A percentile compares a stretch with the other conserved stretches of the same genome.
These are phyloP conservation scores for Erinaceus europaeus DNA, from an alignment of 2,113 vertebrate genomes.

Conservation along the genomic window DNA sequence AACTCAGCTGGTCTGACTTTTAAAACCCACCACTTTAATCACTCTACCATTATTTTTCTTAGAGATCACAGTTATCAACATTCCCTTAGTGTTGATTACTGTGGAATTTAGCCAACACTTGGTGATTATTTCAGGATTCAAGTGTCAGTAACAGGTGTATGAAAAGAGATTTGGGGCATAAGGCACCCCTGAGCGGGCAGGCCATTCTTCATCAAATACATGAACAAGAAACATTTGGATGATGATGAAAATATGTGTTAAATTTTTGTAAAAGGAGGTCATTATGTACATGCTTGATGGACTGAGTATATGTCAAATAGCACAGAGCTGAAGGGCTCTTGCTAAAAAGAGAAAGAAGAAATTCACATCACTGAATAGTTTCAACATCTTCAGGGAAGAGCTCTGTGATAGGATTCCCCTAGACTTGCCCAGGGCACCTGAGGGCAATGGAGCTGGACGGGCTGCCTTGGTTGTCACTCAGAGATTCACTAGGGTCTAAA, in stretches of 20 bases:
- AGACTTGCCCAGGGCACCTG: not conserved
- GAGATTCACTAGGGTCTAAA: conserved; percentile 11
- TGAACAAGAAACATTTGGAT: not conserved
- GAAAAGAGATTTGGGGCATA: not conserved
- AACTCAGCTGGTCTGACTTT: not conserved
- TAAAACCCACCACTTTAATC: not conserved
- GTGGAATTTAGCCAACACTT: not conserved
- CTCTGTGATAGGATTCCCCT: not conserved
- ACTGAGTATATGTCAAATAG: not conserved
- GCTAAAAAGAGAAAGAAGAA: not conserved
- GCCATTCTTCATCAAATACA: not conserved
- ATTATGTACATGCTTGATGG: not conserved
- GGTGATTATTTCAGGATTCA: not conserved
- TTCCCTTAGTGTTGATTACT: not conserved
- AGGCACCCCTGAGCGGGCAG: not conserved
- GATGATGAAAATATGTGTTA: not conserved
- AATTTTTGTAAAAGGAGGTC: not conserved
- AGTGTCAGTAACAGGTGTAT: not conserved
- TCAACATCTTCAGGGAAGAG: not conserved
- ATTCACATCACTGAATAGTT: not conserved
- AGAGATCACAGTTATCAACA: not conserved
- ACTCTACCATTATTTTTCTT: not conserved
- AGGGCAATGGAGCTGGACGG: not conserved
- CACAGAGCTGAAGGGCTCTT: not conserved
- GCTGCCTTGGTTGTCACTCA: conserved; percentile 39